phyloP scores from a whole-genome alignment of 2,888 invertebrate genomes.

The Gymnosoma rotundatum region DNA sequence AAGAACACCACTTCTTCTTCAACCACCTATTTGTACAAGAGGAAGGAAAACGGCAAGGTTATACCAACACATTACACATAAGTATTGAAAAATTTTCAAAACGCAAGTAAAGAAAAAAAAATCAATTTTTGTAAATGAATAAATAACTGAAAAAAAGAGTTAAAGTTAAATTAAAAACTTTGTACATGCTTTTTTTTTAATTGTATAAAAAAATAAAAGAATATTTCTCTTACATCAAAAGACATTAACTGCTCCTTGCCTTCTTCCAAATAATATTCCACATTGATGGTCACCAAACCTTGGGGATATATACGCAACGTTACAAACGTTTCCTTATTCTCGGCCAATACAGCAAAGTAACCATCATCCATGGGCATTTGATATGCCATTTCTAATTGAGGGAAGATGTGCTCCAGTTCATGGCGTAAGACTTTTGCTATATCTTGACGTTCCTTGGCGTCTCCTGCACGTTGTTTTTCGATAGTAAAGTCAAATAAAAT shows the following conservation, averaged over 20 bases:
- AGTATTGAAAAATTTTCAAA: slow-evolving; percentile 26
- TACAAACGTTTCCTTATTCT: slow-evolving; percentile 87
- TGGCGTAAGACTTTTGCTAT: slow-evolving; percentile 87
- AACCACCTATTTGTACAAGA: neutral
- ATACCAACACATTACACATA: slow-evolving; percentile 48
- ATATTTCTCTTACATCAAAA: slow-evolving; percentile 86
- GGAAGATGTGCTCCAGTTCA: slow-evolving; percentile 88
- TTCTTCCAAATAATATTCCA: slow-evolving; percentile 91
- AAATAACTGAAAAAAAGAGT: slow-evolving; percentile 28
- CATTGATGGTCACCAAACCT: slow-evolving; percentile 90
- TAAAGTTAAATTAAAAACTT: slow-evolving; percentile 12
- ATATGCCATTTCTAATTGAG: slow-evolving; percentile 87
- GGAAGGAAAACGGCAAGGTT: slow-evolving; percentile 57
- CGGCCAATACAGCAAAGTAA: slow-evolving; percentile 87
- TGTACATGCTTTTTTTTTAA: slow-evolving; percentile 43
- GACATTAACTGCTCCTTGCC: slow-evolving; percentile 88
- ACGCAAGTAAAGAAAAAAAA: slow-evolving; percentile 64
- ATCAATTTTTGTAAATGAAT: slow-evolving; percentile 65
- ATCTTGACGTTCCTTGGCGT: slow-evolving; percentile 86
- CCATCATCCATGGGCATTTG: slow-evolving; percentile 88
- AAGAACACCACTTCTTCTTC: slow-evolving; percentile 11
- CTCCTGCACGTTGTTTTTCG: slow-evolving; percentile 86
- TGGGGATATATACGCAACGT: slow-evolving; percentile 88
- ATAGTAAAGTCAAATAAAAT: slow-evolving; percentile 91
- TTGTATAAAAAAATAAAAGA: slow-evolving; percentile 9